Percentiles rank a stretch among this genome's conserved stretches.
Conservation (phyloP, 2,888 invertebrate species). For the Cheiracanthium punctorium region DNA sequence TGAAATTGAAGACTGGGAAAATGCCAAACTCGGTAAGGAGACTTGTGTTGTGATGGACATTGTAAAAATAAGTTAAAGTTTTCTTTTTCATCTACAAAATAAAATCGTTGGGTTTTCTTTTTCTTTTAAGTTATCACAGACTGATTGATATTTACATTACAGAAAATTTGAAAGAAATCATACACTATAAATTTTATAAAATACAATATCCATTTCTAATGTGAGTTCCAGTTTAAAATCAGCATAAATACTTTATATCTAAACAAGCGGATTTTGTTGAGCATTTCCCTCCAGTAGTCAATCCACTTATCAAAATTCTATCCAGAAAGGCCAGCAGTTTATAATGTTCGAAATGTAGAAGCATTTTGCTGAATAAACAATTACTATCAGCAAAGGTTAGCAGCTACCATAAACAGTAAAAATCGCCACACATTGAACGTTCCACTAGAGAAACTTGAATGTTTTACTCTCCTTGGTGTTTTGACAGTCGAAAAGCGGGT, state of each 20-base stretch:
- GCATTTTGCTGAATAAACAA: slow-evolving; percentile 40
- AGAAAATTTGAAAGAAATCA: background rate
- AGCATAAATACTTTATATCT: background rate
- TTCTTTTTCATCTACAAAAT: background rate
- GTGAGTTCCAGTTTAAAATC: background rate
- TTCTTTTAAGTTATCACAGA: background rate
- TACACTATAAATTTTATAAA: background rate
- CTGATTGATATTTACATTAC: background rate
- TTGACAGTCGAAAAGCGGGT: slow-evolving; percentile 14
- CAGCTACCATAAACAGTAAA: background rate
- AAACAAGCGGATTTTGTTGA: background rate
- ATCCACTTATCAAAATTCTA: background rate
- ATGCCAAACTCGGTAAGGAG: background rate
- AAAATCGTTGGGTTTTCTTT: background rate
- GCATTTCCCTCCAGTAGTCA: background rate
- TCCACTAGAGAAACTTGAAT: background rate
- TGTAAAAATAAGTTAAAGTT: background rate
- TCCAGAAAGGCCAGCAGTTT: background rate
- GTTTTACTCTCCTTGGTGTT: slow-evolving; percentile 33
- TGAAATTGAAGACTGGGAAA: slow-evolving; percentile 29
- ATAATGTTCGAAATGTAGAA: background rate
- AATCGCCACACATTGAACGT: slow-evolving; percentile 5
- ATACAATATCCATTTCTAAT: background rate
- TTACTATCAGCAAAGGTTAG: background rate
- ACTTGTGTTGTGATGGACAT: slow-evolving; percentile 40